Evolutionary conservation across 2,888 invertebrate genomes (phyloP).

Genomic region (Caenorhabditis imperialis): DNA sequence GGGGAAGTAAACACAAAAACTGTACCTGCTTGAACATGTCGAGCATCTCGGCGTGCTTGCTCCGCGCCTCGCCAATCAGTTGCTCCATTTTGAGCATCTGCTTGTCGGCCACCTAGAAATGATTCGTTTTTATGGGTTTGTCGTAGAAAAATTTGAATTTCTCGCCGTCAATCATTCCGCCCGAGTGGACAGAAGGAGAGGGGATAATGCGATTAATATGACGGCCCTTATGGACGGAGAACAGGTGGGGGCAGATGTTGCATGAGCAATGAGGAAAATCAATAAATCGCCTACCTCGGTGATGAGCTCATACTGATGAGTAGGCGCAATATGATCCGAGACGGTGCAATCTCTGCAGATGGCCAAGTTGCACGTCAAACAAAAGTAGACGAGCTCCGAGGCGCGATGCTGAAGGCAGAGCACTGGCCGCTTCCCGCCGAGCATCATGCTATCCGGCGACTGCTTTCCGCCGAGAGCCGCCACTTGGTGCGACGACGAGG

Average conservation of each 20-base stretch:
- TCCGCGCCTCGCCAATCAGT: conserved; percentile 86
- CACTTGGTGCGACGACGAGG: conserved; percentile 43
- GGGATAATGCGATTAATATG: conserved; percentile 2
- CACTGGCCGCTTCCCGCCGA: conserved; percentile 26
- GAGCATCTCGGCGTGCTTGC: conserved; percentile 85
- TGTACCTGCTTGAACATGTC: conserved; percentile 71
- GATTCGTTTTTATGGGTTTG: too few species aligned
- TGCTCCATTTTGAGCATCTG: conserved; percentile 80
- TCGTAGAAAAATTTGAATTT: neutral
- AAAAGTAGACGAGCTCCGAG: conserved; percentile 93
- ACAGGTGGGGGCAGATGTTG: neutral
- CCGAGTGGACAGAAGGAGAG: neutral
- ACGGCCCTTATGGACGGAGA: neutral
- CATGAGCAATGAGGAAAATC: neutral
- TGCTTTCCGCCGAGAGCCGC: conserved; percentile 37
- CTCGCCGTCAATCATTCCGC: too few species aligned
- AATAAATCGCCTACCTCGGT: conserved; percentile 81
- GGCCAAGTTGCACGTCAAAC: conserved; percentile 91
- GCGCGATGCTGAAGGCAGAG: conserved; percentile 78
- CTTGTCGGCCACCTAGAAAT: conserved; percentile 72
- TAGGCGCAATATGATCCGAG: conserved; percentile 84
- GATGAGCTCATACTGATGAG: conserved; percentile 91
- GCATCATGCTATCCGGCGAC: conserved; percentile 24
- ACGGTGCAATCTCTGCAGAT: conserved; percentile 95
- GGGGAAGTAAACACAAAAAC: conserved; percentile 1